phyloP scores from a whole-genome alignment of 92 coral and sea anemone species.

The Actinostola sp. region DNA sequence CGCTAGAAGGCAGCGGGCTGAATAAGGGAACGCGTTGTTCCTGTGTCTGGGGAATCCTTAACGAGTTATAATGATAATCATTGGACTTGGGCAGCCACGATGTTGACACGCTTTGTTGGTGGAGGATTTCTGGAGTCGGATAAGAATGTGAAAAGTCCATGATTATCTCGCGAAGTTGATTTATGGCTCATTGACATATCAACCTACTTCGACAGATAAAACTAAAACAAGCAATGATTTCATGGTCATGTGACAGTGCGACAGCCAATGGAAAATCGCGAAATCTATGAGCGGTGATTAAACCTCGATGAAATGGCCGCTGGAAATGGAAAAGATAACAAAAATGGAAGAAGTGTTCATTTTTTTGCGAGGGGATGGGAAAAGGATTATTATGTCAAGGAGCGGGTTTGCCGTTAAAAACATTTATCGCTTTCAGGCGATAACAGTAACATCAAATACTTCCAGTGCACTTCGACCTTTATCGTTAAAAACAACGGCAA shows the following conservation, averaged over 20 bases:
- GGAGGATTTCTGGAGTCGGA: conserved; percentile 76
- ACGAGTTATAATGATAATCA: conserved; percentile 63
- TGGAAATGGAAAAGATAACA: not conserved
- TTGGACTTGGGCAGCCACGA: conserved; percentile 78
- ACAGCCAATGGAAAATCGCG: conserved; percentile 22
- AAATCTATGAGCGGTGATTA: not conserved
- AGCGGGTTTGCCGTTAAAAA: conserved; percentile 13
- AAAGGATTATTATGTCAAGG: conserved; percentile 8
- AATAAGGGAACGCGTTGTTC: conserved; percentile 7
- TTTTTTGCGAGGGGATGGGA: not conserved
- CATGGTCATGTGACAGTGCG: conserved; percentile 22
- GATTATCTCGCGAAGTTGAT: conserved; percentile 88
- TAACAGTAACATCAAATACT: conserved; percentile 1
- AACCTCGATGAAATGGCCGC: not conserved
- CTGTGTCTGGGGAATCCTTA: conserved; percentile 8
- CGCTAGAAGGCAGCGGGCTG: conserved; percentile 12
- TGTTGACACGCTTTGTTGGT: conserved; percentile 66
- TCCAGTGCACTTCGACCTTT: conserved; percentile 27
- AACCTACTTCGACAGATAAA: conserved; percentile 41
- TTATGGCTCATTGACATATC: conserved; percentile 95
- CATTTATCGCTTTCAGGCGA: conserved; percentile 10
- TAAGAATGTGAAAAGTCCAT: conserved; percentile 90
- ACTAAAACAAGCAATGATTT: conserved; percentile 11
- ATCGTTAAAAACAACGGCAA: not conserved
- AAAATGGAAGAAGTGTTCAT: not conserved